phyloP scores from a whole-genome alignment of 2,113 vertebrate genomes.

The Sylvia atricapilla region DNA sequence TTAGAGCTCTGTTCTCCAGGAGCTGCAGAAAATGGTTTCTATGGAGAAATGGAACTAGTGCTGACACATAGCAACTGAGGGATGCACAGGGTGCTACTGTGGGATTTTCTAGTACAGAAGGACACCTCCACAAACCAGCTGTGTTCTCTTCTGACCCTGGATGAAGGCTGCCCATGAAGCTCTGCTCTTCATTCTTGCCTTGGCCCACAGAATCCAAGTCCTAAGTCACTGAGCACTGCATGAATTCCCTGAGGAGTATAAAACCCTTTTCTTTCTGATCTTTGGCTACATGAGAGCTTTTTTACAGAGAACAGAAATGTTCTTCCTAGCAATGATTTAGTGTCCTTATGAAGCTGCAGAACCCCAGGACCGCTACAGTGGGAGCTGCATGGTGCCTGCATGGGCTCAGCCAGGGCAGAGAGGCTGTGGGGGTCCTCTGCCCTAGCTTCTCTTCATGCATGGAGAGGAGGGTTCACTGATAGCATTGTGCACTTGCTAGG shows the following conservation, averaged over 20 bases:
- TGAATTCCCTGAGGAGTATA: background rate
- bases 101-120: background rate
- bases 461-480: background rate
- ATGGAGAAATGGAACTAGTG: background rate
- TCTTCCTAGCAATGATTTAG: background rate
- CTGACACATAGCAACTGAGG: background rate
- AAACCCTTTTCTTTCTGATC: background rate
- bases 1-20: background rate
- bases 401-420: background rate
- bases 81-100: background rate
- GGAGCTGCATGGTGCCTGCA: fast-evolving
- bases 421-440: background rate
- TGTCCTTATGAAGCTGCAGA: background rate
- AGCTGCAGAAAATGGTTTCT: background rate
- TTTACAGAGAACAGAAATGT: background rate
- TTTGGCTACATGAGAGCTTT: background rate
- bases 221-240: background rate
- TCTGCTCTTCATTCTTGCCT: background rate
- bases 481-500: background rate
- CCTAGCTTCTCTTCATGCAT: fast-evolving
- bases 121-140: background rate
- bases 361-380: background rate
- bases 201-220: background rate
- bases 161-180: background rate
- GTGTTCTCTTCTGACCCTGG: background rate